These are phyloP conservation scores for Zaprionus ghesquierei DNA, from an alignment of 1,140 invertebrate genomes.

Conservation along the genomic window DNA sequence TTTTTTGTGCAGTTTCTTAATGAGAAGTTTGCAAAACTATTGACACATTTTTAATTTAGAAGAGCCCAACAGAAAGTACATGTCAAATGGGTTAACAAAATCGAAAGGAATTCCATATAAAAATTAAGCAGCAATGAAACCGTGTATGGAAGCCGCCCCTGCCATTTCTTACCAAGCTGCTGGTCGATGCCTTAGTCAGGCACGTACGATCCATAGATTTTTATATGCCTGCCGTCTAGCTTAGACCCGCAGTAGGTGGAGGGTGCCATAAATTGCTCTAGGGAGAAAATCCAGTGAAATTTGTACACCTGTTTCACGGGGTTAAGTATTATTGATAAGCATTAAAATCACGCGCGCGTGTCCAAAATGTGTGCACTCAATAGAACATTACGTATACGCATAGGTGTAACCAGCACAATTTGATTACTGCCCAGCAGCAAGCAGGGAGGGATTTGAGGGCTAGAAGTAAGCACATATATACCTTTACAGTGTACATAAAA, in stretches of 20 bases:
- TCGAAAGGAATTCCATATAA: neutral
- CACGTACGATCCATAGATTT: constrained; percentile 66
- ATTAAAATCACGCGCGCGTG: constrained; percentile 71
- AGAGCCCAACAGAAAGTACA: neutral
- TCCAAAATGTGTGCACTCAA: constrained; percentile 59
- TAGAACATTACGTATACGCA: constrained; percentile 58
- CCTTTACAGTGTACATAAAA: neutral
- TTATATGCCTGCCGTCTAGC: constrained; percentile 46
- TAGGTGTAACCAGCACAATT: constrained; percentile 25
- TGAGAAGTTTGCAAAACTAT: constrained; percentile 33
- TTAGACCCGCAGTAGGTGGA: neutral
- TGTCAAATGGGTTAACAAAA: neutral
- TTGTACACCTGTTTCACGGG: constrained; percentile 57
- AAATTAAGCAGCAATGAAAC: neutral
- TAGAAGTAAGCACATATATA: neutral
- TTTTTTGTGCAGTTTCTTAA: constrained; percentile 58
- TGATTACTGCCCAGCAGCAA: constrained; percentile 36
- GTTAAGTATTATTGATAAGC: constrained; percentile 71
- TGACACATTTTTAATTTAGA: constrained; percentile 17
- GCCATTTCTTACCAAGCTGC: neutral
- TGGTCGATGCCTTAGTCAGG: constrained; percentile 1
- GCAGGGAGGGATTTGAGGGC: neutral
- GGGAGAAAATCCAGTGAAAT: constrained; percentile 63
- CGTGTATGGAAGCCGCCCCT: neutral
- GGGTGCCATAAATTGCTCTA: constrained; percentile 52